phyloP scores from a whole-genome alignment of 1,140 invertebrate genomes.

The Scaptodrosophila lebanonensis region DNA sequence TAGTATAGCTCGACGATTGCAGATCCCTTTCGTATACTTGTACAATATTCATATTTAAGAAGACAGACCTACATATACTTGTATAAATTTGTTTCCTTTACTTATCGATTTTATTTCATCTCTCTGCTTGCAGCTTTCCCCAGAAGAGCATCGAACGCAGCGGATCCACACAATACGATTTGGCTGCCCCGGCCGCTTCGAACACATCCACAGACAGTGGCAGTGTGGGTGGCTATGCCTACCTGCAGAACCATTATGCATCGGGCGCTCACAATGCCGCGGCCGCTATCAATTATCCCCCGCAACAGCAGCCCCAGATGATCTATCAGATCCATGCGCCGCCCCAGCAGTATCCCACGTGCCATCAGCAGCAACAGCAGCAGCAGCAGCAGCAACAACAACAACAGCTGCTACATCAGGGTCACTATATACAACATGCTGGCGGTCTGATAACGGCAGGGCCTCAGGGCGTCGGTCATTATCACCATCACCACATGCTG shows the following conservation, averaged over 20 bases:
- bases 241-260: constrained; percentile 76
- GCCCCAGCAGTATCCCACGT: constrained; percentile 66
- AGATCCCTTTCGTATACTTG: too few relatives aligned
- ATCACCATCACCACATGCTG: constrained; percentile 75
- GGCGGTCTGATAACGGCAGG: constrained; percentile 44
- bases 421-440: constrained; percentile 48
- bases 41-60: too few relatives aligned
- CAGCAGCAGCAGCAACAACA: constrained; percentile 60
- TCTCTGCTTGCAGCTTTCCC: constrained; percentile 65
- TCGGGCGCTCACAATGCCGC: constrained; percentile 54
- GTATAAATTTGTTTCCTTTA: constrained; percentile 8
- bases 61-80: too few relatives aligned
- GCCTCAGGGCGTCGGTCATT: constrained; percentile 79
- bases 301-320: constrained; percentile 67
- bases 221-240: constrained; percentile 70
- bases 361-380: constrained; percentile 70
- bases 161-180: constrained; percentile 67
- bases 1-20: too few relatives aligned
- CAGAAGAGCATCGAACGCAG: constrained; percentile 75
- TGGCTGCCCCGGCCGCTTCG: constrained; percentile 50
- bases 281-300: constrained; percentile 67
- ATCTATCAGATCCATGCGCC: constrained; percentile 61
- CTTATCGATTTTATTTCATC: not conserved
- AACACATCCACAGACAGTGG: constrained; percentile 44
- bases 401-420: constrained; percentile 42